Percentiles rank a stretch among this genome's conserved stretches.
phyloP scores from a whole-genome alignment of 2,797 vertebrate genomes.

The Malurus splendens region DNA sequence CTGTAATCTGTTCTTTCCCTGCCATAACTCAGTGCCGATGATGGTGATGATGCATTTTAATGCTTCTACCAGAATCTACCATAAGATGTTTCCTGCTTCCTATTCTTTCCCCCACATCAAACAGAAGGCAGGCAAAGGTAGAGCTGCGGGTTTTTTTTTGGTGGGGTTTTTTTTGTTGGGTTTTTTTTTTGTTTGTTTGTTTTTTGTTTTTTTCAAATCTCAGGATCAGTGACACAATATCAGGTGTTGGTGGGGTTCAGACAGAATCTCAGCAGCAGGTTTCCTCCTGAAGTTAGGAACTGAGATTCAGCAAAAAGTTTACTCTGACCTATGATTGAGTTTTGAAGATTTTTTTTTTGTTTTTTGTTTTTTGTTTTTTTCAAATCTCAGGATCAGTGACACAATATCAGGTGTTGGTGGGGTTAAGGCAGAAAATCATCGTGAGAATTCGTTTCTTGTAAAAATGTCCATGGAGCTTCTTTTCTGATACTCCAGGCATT shows the following conservation, averaged over 20 bases:
- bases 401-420: neutral
- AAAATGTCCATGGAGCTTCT: neutral
- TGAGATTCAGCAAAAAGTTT: neutral
- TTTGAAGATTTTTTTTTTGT: neutral
- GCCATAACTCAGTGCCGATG: neutral
- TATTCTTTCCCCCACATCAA: neutral
- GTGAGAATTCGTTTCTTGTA: neutral
- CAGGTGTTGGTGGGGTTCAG: neutral
- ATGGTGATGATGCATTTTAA: neutral
- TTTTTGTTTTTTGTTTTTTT: neutral
- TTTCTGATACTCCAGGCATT: neutral
- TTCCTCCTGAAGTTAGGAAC: neutral
- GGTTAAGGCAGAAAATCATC: neutral
- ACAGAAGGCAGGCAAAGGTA: neutral
- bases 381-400: neutral
- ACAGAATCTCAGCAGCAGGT: neutral
- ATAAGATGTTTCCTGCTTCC: neutral
- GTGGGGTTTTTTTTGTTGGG: too few relatives aligned
- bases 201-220: neutral
- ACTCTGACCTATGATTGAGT: neutral
- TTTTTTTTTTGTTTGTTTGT: neutral
- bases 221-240: neutral
- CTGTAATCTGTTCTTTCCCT: neutral
- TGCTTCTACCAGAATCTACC: rapidly evolving
- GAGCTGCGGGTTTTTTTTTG: neutral